phyloP scores from a whole-genome alignment of 2,797 vertebrate species.

The Aldrovandia affinis region DNA sequence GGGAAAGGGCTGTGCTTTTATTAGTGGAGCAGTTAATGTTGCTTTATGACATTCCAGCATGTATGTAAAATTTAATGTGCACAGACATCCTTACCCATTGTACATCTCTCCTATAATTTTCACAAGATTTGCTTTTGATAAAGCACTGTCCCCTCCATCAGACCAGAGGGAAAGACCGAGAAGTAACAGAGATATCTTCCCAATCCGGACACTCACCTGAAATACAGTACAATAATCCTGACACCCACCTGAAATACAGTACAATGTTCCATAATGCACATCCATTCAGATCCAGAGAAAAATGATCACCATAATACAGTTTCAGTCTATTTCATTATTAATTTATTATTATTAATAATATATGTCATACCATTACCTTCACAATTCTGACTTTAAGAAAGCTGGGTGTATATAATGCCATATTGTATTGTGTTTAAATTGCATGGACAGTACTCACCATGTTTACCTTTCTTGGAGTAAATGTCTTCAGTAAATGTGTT shows the following conservation, averaged over 20 bases:
- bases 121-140: neutral
- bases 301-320: no score
- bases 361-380: no score
- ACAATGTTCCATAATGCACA: no score
- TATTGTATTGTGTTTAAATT: neutral
- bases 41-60: no score
- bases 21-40: neutral
- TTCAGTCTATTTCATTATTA: no score
- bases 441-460: neutral
- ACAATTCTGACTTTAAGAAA: no score
- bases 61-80: no score
- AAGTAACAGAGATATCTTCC: neutral
- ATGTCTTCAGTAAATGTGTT: neutral
- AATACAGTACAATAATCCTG: neutral
- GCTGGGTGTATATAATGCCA: neutral
- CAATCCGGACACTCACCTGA: neutral
- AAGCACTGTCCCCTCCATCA: neutral
- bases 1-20: neutral
- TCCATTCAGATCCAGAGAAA: no score
- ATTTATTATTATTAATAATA: no score
- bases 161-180: neutral
- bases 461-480: neutral
- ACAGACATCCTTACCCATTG: neutral
- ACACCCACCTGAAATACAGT: neutral
- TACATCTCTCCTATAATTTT: neutral